Evolutionary conservation across 2,888 invertebrate genomes (phyloP), one percentile per base, ranked within the genome.

Genomic region (Pecten maximus): DNA sequence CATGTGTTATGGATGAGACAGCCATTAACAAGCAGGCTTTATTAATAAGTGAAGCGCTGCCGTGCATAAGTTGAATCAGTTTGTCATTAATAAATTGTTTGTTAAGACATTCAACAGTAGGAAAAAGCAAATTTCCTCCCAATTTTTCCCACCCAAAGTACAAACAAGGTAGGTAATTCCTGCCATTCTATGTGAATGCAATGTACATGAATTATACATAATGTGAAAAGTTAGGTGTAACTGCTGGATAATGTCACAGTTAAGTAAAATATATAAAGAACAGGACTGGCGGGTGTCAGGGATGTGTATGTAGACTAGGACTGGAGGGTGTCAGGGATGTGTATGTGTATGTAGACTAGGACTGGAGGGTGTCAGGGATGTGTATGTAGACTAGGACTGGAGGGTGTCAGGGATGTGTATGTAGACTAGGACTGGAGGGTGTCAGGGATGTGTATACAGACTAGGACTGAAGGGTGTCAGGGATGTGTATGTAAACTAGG

Each of bases 1-100:
- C 74, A 74, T 74, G 35, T 74, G 74, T 74, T 74, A 74, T 35
- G 6, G 74, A 74, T 74, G 74, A 74, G 74, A 74, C 23, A 35
- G 74, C 74, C 23, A 74, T 74, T 74, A 35, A 74, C 23, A 28
- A 74, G 74, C 35, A 74, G 74, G 35, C 74, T 8, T 74, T 28
- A 74, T 74, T 74, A 74, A 35, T 74, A 28, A 23, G 35, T 74
- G 74, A 35, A 35, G 28, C 23, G 74, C 74, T 74, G 74, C 74
- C 10, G 35, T 74, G 35, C 35, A 35, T 74, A 15, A 74, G 10
- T 35, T 35, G 74, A 74, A 74, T 74, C 74, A 74, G 28, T 35
- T 74, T 74, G 35, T 74, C 35, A 35, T 35, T 74, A 74, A 16
- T 35, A 35, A 28, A 74, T 35, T 28, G 74, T 74, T 74, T 28